A percentile compares a stretch with the other conserved stretches of the same genome.
Evolutionary conservation across 2,113 vertebrate genomes (phyloP).

Genomic region (Indicator indicator): DNA sequence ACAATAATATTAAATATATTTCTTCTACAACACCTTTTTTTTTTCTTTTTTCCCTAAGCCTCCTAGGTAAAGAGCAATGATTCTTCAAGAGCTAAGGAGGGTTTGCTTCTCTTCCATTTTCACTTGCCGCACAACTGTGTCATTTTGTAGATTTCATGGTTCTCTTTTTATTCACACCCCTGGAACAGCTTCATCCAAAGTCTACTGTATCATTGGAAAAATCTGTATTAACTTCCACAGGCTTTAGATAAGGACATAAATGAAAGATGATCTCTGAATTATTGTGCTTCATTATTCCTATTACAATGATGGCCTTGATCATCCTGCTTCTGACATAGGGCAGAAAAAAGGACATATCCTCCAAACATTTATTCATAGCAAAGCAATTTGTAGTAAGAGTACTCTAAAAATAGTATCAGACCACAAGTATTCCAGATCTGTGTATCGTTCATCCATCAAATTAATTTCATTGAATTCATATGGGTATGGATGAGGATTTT

Average conservation of each 20-base stretch:
- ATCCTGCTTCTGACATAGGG: background rate
- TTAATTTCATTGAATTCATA: slow-evolving; percentile 3
- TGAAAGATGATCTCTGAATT: background rate
- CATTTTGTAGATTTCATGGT: background rate
- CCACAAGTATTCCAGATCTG: background rate
- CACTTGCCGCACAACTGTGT: background rate
- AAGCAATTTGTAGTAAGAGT: slow-evolving; percentile 17
- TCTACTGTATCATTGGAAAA: background rate
- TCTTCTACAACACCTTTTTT: background rate
- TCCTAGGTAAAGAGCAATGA: background rate
- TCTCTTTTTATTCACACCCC: background rate
- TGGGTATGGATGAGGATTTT: background rate
- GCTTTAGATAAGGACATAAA: slow-evolving; percentile 7
- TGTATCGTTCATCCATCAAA: background rate
- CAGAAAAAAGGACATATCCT: background rate
- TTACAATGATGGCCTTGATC: background rate
- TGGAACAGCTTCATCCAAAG: background rate
- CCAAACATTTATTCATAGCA: background rate
- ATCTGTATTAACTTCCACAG: background rate
- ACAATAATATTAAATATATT: background rate
- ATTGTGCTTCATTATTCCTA: slow-evolving; percentile 3
- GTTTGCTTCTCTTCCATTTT: background rate
- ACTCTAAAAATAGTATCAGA: slow-evolving; percentile 1
- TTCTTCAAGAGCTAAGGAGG: background rate
- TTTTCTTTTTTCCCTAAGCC: background rate